Conservation (phyloP, 2,888 invertebrate genomes). For the Hydraecia micacea region DNA sequence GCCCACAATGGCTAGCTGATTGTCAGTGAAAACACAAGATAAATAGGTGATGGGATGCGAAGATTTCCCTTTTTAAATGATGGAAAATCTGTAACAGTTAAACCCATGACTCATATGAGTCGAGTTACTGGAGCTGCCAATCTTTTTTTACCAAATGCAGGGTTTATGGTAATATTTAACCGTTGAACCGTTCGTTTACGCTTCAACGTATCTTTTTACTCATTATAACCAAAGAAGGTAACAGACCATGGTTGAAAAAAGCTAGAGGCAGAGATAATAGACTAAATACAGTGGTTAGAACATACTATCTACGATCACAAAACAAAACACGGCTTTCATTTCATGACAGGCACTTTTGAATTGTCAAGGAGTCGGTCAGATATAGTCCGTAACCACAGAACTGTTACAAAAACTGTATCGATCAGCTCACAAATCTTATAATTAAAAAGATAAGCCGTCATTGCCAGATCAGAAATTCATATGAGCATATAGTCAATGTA, state of each 20-base stretch:
- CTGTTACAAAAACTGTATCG: background rate
- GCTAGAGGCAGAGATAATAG: background rate
- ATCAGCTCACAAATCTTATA: slow-evolving; percentile 4
- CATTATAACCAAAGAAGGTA: background rate
- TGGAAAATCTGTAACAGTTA: background rate
- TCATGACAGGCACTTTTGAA: too few relatives aligned
- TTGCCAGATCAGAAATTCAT: slow-evolving; percentile 24
- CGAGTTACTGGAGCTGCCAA: background rate
- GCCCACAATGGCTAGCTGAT: background rate
- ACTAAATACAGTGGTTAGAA: background rate
- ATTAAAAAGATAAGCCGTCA: slow-evolving; percentile 13
- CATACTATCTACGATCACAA: background rate
- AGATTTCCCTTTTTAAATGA: background rate
- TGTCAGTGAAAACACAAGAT: background rate
- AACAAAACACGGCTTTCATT: background rate
- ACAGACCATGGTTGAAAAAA: too few relatives aligned
- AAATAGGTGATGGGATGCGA: background rate
- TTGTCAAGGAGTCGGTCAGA: background rate
- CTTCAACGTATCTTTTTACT: background rate
- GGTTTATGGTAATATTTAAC: too few relatives aligned
- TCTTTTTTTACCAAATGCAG: background rate
- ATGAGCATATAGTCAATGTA: slow-evolving; percentile 34
- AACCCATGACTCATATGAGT: background rate
- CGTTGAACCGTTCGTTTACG: background rate
- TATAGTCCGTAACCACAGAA: background rate